Conservation (phyloP, 2,113 vertebrate species). For the Pomatorhinus ruficollis region DNA sequence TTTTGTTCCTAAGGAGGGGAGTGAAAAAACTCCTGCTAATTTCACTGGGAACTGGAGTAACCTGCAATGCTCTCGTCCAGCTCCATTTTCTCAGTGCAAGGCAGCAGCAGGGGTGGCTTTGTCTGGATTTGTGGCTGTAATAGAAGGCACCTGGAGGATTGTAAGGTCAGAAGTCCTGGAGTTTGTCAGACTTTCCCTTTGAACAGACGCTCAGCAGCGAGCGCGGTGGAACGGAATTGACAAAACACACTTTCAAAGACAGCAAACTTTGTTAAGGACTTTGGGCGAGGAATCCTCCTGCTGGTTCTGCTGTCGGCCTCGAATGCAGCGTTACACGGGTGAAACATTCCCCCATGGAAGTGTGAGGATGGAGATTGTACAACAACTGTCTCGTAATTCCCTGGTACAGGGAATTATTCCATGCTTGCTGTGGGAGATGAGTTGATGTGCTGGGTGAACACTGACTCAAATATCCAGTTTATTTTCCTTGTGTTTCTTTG, state of each 20-base stretch:
- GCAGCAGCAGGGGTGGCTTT: conserved; percentile 19
- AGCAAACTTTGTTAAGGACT: not conserved
- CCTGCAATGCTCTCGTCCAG: not conserved
- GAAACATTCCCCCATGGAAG: accelerated
- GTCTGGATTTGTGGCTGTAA: not conserved
- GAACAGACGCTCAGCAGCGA: not conserved
- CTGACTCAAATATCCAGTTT: not conserved
- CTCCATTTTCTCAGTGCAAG: not conserved
- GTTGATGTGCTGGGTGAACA: not conserved
- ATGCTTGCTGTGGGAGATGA: not conserved
- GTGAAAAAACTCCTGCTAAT: not conserved
- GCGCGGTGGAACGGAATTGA: not conserved
- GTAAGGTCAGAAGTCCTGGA: not conserved
- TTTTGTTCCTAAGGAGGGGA: not conserved
- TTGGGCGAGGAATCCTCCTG: not conserved
- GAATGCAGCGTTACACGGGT: accelerated
- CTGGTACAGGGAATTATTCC: accelerated
- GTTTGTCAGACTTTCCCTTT: not conserved
- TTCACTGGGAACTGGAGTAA: not conserved
- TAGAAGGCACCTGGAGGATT: not conserved
- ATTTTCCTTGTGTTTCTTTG: not conserved
- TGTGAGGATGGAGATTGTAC: accelerated
- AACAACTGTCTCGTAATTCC: not conserved
- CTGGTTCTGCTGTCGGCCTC: not conserved
- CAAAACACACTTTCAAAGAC: not conserved